A percentile compares a stretch with the other conserved stretches of the same genome.
Conservation (phyloP, 2,113 vertebrate genomes). For the Xenopus laevis region DNA sequence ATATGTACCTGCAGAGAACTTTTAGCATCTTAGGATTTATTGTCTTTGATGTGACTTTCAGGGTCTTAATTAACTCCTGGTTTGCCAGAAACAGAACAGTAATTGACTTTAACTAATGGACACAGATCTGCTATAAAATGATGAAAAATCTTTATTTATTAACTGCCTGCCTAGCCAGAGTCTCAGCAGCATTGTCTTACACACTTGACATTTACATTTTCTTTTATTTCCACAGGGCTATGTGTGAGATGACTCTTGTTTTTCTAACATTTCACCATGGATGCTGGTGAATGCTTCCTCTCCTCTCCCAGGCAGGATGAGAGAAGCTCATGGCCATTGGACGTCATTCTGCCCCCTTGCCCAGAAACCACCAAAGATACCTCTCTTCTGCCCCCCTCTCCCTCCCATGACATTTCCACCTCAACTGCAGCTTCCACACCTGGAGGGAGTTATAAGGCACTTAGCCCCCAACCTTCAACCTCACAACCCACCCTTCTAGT, state of each 20-base stretch:
- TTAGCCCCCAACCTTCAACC: constrained; percentile 24
- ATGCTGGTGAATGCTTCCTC: constrained; percentile 56
- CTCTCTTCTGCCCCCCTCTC: constrained; percentile 42
- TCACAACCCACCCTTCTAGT: constrained; percentile 13
- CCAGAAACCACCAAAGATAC: constrained; percentile 63
- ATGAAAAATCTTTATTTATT: neutral
- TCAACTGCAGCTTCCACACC: constrained; percentile 24
- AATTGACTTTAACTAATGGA: neutral
- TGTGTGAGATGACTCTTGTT: constrained; percentile 61
- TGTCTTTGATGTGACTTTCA: neutral
- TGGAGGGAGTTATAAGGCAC: constrained; percentile 33
- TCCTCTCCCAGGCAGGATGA: constrained; percentile 54
- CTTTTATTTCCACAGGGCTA: constrained; percentile 48
- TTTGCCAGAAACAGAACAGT: neutral
- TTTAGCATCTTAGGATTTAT: neutral
- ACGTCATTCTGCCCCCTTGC: constrained; percentile 48
- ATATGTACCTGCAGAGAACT: neutral
- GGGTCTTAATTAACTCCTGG: neutral
- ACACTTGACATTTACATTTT: neutral
- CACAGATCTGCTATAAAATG: neutral
- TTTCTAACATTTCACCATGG: constrained; percentile 54
- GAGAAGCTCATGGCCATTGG: constrained; percentile 45
- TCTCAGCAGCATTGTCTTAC: neutral
- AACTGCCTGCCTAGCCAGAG: neutral
- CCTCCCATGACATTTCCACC: constrained; percentile 37